Evolutionary conservation across 2,888 invertebrate genomes (phyloP), one percentile per base, ranked within the genome.

Genomic region (Cephus sareptanus): DNA sequence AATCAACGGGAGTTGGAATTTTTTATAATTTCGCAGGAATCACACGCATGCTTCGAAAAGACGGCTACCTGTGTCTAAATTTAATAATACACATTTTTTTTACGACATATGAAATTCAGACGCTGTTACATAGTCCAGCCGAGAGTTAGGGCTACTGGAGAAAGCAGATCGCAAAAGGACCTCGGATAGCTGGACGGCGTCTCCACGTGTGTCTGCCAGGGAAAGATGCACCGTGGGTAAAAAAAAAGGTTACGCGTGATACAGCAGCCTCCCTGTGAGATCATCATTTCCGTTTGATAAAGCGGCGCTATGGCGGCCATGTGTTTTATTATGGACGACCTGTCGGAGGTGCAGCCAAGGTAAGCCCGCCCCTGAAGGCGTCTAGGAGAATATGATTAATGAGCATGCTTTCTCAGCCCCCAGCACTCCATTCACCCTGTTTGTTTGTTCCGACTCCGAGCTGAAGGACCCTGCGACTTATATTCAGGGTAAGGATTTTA

Each of bases 321-420:
- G 88, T 88, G 88, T 89, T 90, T 90, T 89, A 89, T 89, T 90
- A 90, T 89, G 87, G 89, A 87, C 87, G 88, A 86, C 85, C 89
- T 89, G 90, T 89, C 89, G 89, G 87, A 90, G 76, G 68, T 77
- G 74, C 73, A 73, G 76, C 74, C 74, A 31, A 37, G 56, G 74
- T 74, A 78, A 79, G 79, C 80, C 80, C 81, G 78, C 76, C 79
- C 76, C 81, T 79, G 76, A 78, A 79, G 77, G 76, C 79, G 79
- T 77, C 77, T n/a, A 75, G 79, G 77, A 82, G 79, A 79, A 80
- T 79, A 83, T 83, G 82, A 83, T 83, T 82, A 83, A 83, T 79
- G 83, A 80, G 81, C 79, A 6, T 74, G 40, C 80, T 81, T 71
- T 40, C 79, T 80, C 79, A 80, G 76, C 80, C 80, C 79, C 80